Evolutionary conservation across 2,797 vertebrate species (phyloP).

Genomic region (Catostomus latipinnis): DNA sequence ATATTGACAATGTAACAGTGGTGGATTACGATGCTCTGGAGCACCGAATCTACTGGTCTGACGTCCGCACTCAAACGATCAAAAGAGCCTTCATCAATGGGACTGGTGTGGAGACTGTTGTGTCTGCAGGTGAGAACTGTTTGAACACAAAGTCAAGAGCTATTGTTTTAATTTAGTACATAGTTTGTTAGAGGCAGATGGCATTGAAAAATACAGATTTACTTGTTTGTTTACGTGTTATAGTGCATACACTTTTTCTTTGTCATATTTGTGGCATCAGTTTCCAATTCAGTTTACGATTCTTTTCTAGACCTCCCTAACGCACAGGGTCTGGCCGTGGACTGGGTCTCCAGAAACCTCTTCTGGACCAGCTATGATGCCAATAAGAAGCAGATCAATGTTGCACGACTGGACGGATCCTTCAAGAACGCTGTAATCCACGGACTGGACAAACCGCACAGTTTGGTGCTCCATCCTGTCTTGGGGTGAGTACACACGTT

Average conservation of each 20-base stretch:
- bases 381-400: constrained; percentile 97
- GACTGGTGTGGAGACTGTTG: constrained; percentile 93
- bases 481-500: constrained; percentile 80
- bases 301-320: constrained; percentile 87
- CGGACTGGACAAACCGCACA: constrained; percentile 94
- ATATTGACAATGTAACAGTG: constrained; percentile 95
- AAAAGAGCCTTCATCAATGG: constrained; percentile 97
- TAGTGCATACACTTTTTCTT: too few species aligned
- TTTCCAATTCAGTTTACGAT: not conserved
- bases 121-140: constrained; percentile 86
- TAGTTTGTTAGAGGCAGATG: too few species aligned
- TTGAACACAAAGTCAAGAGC: too few species aligned
- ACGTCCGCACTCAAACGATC: constrained; percentile 94
- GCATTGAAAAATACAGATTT: too few species aligned
- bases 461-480: constrained; percentile 89
- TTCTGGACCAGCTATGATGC: constrained; percentile 98
- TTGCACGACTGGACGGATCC: constrained; percentile 93
- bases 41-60: constrained; percentile 97
- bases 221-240: too few species aligned
- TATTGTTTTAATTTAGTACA: too few species aligned
- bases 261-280: too few species aligned
- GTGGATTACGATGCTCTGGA: constrained; percentile 94
- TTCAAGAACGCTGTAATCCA: constrained; percentile 97
- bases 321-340: constrained; percentile 92
- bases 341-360: constrained; percentile 97